phyloP scores from a whole-genome alignment of 2,888 invertebrate genomes.

The Platynereis dumerilii region DNA sequence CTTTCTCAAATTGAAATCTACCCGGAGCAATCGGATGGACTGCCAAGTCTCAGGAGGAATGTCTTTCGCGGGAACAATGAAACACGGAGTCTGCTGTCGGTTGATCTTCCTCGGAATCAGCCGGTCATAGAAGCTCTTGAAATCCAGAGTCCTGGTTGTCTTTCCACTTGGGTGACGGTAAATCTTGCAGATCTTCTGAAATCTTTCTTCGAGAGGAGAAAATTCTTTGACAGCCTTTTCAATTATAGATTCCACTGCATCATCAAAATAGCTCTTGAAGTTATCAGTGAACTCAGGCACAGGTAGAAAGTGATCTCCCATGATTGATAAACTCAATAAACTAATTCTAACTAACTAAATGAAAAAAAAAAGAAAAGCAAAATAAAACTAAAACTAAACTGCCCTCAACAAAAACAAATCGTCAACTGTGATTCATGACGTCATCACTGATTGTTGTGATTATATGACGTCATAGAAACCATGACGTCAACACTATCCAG shows the following conservation, averaged over 20 bases:
- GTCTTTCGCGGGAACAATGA: neutral
- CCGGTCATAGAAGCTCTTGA: neutral
- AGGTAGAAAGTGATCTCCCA: neutral
- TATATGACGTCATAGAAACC: no score
- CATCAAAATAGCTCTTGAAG: conserved; percentile 1
- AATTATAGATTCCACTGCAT: neutral
- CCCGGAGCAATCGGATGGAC: neutral
- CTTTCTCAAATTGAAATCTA: conserved; percentile 2
- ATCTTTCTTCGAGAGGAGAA: neutral
- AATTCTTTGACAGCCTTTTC: neutral
- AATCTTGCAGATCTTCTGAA: neutral
- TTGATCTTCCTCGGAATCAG: neutral
- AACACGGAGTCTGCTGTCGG: neutral
- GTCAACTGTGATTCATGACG: no score
- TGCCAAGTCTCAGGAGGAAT: neutral
- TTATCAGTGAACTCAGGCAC: conserved; percentile 5
- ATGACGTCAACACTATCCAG: no score
- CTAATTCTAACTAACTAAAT: no score
- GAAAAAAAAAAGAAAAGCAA: no score
- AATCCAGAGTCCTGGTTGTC: neutral
- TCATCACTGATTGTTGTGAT: no score
- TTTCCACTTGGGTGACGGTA: neutral
- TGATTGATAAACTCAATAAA: neutral
- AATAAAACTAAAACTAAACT: no score
- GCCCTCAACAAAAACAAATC: no score